A percentile compares a stretch with the other conserved stretches of the same genome.
Evolutionary conservation across 2,113 vertebrate genomes (phyloP).

Genomic region (Bucco capensis): DNA sequence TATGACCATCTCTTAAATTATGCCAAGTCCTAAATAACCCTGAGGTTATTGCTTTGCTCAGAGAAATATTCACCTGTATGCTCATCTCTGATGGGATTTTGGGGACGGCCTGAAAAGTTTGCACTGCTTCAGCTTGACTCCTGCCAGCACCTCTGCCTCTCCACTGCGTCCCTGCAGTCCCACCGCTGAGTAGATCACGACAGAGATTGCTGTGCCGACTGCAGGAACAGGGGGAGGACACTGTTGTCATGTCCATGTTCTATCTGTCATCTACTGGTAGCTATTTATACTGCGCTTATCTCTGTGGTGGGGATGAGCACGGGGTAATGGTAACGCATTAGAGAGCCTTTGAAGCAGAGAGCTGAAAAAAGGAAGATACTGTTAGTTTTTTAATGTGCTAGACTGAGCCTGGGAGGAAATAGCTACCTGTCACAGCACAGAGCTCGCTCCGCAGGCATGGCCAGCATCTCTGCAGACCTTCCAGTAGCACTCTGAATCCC

Average conservation of each 20-base stretch:
- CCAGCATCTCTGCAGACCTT: not conserved
- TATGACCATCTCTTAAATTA: not conserved
- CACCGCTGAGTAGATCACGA: not conserved
- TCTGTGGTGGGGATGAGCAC: conserved; percentile 9
- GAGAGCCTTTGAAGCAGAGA: conserved; percentile 24
- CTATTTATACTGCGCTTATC: conserved; percentile 50
- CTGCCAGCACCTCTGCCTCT: not conserved
- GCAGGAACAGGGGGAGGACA: conserved; percentile 16
- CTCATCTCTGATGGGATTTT: not conserved
- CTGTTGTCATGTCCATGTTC: conserved; percentile 53
- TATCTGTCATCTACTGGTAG: conserved; percentile 61
- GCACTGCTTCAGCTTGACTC: not conserved
- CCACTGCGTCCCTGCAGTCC: not conserved
- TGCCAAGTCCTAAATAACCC: not conserved
- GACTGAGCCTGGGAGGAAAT: conserved; percentile 41
- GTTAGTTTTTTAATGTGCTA: conserved; percentile 25
- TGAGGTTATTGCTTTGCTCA: not conserved
- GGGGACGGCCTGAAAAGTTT: not conserved
- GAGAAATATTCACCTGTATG: not conserved
- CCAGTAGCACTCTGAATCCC: not conserved
- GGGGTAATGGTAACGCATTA: not conserved
- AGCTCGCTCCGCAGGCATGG: not conserved
- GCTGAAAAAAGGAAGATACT: conserved; percentile 32
- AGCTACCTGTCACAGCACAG: conserved; percentile 18
- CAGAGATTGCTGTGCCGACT: not conserved